Percentiles rank a stretch among this genome's conserved stretches.
phyloP scores from a whole-genome alignment of 2,888 invertebrate genomes.

The Rhagonycha fulva region DNA sequence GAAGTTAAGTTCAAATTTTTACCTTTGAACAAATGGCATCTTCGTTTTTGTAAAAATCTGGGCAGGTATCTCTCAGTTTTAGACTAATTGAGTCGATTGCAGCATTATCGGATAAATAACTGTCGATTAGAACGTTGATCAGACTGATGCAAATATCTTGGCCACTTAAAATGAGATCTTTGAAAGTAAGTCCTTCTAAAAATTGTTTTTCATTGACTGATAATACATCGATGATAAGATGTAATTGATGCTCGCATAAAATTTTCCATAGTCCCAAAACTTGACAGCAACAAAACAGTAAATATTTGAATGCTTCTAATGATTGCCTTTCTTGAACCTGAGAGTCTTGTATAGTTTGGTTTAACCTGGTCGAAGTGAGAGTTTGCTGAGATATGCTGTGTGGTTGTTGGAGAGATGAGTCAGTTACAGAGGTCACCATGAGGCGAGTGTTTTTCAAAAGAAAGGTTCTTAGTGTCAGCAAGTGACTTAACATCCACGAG shows the following conservation, averaged over 20 bases:
- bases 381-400: conserved; percentile 34
- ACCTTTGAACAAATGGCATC: conserved; percentile 96
- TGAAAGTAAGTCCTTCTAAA: conserved; percentile 67
- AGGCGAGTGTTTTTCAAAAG: conserved; percentile 69
- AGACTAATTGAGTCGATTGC: conserved; percentile 90
- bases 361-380: conserved; percentile 36
- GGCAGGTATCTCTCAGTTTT: conserved; percentile 87
- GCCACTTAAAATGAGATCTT: conserved; percentile 78
- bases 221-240: conserved; percentile 72
- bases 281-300: conserved; percentile 76
- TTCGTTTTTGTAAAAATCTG: conserved; percentile 90
- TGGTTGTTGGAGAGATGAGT: conserved; percentile 4
- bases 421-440: conserved; percentile 34
- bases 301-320: conserved; percentile 71
- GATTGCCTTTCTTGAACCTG: conserved; percentile 75
- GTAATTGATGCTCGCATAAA: conserved; percentile 89
- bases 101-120: conserved; percentile 93
- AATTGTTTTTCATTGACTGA: conserved; percentile 68
- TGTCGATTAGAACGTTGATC: conserved; percentile 84
- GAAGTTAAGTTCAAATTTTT: conserved; percentile 21
- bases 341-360: conserved; percentile 53
- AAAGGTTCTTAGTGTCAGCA: conserved; percentile 77
- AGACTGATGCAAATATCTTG: conserved; percentile 77
- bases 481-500: conserved; percentile 71
- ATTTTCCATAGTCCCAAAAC: conserved; percentile 93